Conservation (phyloP, 23 tunicate species). For the Styela clava region DNA sequence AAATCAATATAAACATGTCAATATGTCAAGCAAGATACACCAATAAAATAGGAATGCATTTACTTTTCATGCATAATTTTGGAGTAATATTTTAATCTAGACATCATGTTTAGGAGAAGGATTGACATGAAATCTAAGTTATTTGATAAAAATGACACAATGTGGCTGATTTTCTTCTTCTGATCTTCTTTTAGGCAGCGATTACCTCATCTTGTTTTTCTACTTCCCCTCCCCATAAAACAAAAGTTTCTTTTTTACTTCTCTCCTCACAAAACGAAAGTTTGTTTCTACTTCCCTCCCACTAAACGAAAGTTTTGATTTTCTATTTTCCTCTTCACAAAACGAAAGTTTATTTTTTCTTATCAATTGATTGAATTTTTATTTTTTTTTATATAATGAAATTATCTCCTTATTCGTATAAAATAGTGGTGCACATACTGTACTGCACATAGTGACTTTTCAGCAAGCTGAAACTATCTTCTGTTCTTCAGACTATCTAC, state of each 20-base stretch:
- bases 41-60: too few relatives aligned
- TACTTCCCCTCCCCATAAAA: too few relatives aligned
- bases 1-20: too few relatives aligned
- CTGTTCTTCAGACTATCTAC: background rate
- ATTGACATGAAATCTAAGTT: background rate
- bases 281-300: background rate
- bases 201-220: background rate
- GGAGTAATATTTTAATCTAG: too few relatives aligned
- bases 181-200: background rate
- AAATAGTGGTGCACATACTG: background rate
- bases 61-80: too few relatives aligned
- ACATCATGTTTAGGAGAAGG: too few relatives aligned
- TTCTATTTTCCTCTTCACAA: background rate
- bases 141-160: background rate
- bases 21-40: too few relatives aligned
- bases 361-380: too few relatives aligned
- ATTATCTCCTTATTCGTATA: background rate
- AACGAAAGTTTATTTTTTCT: background rate
- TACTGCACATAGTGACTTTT: background rate
- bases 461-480: background rate
- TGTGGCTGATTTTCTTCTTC: background rate
- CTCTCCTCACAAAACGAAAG: background rate
- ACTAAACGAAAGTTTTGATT: too few relatives aligned
- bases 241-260: too few relatives aligned
- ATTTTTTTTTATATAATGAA: too few relatives aligned